phyloP scores from a whole-genome alignment of 2,113 vertebrate genomes.

The Eulacestoma nigropectus region DNA sequence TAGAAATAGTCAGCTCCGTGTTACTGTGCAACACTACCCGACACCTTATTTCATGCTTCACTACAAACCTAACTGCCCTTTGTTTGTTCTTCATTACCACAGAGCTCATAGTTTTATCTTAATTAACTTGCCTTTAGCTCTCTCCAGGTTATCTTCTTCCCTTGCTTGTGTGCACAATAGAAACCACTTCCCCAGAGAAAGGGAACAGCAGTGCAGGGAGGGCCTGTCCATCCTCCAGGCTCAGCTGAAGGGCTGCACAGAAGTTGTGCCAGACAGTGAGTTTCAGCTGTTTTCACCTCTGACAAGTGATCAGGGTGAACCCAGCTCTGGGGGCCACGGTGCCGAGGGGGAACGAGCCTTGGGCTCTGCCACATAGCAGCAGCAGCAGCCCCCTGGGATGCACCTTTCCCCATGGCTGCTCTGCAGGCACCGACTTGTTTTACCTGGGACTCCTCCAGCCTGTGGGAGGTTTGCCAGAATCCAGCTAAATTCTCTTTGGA shows the following conservation, averaged over 20 bases:
- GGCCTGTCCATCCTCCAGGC: not conserved
- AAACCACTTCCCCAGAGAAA: not conserved
- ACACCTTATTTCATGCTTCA: not conserved
- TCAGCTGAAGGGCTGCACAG: not conserved
- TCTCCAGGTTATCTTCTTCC: not conserved
- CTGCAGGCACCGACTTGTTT: not conserved
- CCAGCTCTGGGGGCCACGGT: rapidly evolving
- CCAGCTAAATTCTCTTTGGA: not conserved
- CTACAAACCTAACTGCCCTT: not conserved
- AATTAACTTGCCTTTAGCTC: not conserved
- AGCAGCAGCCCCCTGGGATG: not conserved
- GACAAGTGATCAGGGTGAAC: not conserved
- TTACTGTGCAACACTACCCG: not conserved
- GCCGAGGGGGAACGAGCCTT: rapidly evolving
- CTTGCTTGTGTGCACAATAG: rapidly evolving
- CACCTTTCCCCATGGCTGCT: not conserved
- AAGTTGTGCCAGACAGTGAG: not conserved
- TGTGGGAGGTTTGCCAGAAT: not conserved
- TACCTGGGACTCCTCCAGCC: not conserved
- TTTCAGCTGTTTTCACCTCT: not conserved
- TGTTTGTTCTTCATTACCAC: not conserved
- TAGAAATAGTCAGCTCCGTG: not conserved
- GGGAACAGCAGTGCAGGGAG: rapidly evolving
- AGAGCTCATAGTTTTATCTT: not conserved
- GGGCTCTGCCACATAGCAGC: not conserved